Evolutionary conservation across 2,113 vertebrate genomes (phyloP), one percentile per base, ranked within the genome.

Genomic region (Maylandia zebra): DNA sequence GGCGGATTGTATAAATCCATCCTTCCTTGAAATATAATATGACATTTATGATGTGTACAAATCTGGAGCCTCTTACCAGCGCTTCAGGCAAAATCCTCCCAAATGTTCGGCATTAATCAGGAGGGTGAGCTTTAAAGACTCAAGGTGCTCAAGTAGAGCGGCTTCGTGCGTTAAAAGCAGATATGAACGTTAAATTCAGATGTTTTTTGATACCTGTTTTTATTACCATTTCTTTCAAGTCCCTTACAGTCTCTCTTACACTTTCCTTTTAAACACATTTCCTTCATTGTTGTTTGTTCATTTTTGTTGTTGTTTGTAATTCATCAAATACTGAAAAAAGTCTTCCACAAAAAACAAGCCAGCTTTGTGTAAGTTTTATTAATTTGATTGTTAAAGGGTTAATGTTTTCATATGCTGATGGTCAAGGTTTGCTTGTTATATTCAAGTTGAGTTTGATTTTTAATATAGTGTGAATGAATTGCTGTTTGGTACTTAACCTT

Each of bases 31-130:
- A 90, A 93, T 89, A 88, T 86, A 85, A 90, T 83, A 83, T 86
- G 88, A 94, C 88, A 85, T 87, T 91, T 83, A 81, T 89, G 90
- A 94, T 90, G 86, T 90, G 83, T 89, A 90, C 81, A 90, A 88
- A 91, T 91, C 87, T 89, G 86, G 59, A 90, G 90, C 83, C 57
- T 92, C 86, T 89, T 92, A 91, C 53, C 59, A 80, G 80, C 4
- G 57, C 89, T 93, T 81, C 56, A 79, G 84, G 86, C 86, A 61
- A 89, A 95, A 93, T 91, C 93, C 89, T 85, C 52, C 90, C 86
- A 86, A 89, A 89, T 89, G 84, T 91, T 91, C 9, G 1, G 56
- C 86, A 88, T 87, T 93, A 88, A 94, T 90, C 83, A 91, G 64
- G 43, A 88, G 76, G 79, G 57, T 48, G 48, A 89, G 89, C 86